A percentile compares a stretch with the other conserved stretches of the same genome.
Conservation (phyloP, 2,797 vertebrate genomes). For the Crax fasciolata region DNA sequence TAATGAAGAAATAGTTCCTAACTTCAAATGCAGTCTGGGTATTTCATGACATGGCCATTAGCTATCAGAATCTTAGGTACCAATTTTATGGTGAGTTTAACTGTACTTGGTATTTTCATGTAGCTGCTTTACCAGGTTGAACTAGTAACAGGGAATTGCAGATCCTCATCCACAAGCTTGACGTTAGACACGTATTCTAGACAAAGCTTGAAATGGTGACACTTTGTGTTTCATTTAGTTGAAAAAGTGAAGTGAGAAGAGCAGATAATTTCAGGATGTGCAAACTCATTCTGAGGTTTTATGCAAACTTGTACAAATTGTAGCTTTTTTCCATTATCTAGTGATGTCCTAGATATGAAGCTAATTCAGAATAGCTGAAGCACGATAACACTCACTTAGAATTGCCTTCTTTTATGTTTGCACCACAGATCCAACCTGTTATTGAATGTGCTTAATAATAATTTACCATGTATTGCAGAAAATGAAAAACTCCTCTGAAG, state of each 20-base stretch:
- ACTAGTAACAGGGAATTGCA: background rate
- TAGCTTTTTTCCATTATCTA: background rate
- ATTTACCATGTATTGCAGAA: background rate
- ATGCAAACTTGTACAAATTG: background rate
- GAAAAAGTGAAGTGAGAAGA: background rate
- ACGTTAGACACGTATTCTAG: background rate
- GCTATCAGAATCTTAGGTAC: background rate
- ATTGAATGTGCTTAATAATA: background rate
- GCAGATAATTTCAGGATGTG: background rate
- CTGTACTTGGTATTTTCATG: background rate
- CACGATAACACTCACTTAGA: conserved; percentile 6
- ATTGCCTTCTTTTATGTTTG: conserved; percentile 38
- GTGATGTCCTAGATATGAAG: background rate
- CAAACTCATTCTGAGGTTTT: background rate
- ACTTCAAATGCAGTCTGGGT: background rate
- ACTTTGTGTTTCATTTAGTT: background rate
- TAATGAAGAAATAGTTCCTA: background rate
- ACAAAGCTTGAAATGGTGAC: background rate
- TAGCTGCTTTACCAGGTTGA: background rate
- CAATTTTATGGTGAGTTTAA: background rate
- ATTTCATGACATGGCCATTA: background rate
- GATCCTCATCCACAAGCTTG: background rate
- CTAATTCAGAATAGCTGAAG: background rate
- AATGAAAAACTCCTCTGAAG: background rate
- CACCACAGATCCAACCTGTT: background rate